Evolutionary conservation across 2,113 vertebrate genomes (phyloP), one percentile per base, ranked within the genome.

Genomic region (Sinocyclocheilus rhinocerous): DNA sequence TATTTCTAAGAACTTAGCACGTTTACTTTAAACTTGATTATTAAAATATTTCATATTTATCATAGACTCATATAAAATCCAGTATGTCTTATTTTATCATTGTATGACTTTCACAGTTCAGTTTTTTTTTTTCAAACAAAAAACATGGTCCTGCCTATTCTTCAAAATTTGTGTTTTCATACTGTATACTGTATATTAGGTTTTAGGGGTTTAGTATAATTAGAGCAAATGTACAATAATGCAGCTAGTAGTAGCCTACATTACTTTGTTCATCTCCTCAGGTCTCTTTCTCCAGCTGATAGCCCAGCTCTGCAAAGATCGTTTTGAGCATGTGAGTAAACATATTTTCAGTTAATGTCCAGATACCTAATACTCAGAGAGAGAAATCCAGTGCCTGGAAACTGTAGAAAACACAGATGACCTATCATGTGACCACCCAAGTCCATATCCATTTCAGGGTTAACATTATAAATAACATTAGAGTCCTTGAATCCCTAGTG

Each of bases 231-330:
- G 61, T 65, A 26, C n/a, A 65, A 6, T 15, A n/a, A 20, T 45
- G 39, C 70, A 18, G 33, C 10, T 69, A 39, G 36, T 39, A 39
- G 4, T 39, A 6, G 36, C 36, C 36, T 39, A 39, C 36, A 39
- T 39, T 39, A 39, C 39, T 16, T 63, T 59, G 22, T 5, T 36
- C 24, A 79, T 73, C 42, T 96, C 97, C 26, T 96, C 96, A 7
- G 94, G 98, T 13, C 96, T 98, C 33, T 99, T 99, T 93, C 95
- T 99, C 50, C 97, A 98, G 79, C 95, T 99, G 78, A 97, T 98
- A 96, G 96, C 98, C 69, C 97, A 99, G 90, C 97, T 99, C 85
- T 99, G 98, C 95, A 99, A 98, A 92, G 97, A 99, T 90, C 90
- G 97, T 45, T 99, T 98, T 95, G 97, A 98, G 97, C 98, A 98